These are phyloP conservation scores for Corythornis vintsioides DNA, from an alignment of 2,113 vertebrate genomes.

Conservation along the genomic window DNA sequence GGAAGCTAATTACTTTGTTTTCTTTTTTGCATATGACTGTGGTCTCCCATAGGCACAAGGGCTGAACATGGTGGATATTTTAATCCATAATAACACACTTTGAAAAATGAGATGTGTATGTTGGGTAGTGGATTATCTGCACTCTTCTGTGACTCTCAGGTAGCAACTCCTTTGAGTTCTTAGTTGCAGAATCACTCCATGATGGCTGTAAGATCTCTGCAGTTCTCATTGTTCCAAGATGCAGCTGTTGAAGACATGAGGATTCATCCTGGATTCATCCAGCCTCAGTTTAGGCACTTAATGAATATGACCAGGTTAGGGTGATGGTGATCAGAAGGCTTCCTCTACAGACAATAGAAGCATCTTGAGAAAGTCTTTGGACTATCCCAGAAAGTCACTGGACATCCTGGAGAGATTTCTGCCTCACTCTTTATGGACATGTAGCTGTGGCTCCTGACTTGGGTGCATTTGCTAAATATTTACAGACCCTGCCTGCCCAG, in stretches of 20 bases:
- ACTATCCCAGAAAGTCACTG: not conserved
- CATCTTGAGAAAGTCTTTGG: not conserved
- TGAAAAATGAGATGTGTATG: not conserved
- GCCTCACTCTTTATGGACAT: not conserved
- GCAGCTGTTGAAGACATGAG: not conserved
- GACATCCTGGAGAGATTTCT: not conserved
- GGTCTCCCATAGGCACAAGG: not conserved
- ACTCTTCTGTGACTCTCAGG: not conserved
- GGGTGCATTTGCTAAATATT: not conserved
- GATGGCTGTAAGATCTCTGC: not conserved
- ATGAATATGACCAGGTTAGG: not conserved
- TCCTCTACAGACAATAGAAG: not conserved
- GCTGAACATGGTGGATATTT: not conserved
- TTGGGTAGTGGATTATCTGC: not conserved
- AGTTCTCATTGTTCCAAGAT: not conserved
- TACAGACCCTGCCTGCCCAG: not conserved
- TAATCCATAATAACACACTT: not conserved
- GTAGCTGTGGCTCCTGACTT: not conserved
- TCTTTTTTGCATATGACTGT: not conserved
- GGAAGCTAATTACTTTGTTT: not conserved
- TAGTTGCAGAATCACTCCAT: not conserved
- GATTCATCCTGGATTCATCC: not conserved
- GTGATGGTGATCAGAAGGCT: not conserved
- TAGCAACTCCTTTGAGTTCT: not conserved
- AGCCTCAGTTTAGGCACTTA: not conserved